Base-by-base conservation (phyloP, 2,113 vertebrate species). In the Odocoileus virginianus region DNA sequence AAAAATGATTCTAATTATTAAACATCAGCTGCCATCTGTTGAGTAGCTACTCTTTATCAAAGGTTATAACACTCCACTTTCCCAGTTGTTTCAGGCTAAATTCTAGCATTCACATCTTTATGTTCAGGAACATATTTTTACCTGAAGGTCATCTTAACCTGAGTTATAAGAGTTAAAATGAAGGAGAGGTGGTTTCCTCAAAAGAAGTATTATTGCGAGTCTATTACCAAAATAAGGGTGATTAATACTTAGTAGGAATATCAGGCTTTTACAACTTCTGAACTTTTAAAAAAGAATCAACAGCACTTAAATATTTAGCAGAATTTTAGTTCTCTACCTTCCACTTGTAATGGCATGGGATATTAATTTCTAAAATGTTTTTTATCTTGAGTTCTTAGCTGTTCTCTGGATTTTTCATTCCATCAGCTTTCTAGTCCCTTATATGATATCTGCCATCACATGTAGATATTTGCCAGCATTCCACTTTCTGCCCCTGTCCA, bases 301-400 rank as follows among this genome's bases (percentile, higher is more conserved):
- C 7, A 85, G 30, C 7, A 36, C 15, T 71, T 40, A 28, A 1
- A 10, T 79, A 61, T 79, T 64, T 88, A 94, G 47, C 14, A 87
- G 36, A 86, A 97, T 76, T 74, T 85, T 95, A 78, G 40, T 10
- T 16, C 9, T 87, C 15, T 28, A 5, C 5, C 30, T 90, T 28
- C 27, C 15, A 57, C 40, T 78, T 16, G 40, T 57, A 52, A 61
- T 64, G 14, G 15, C 15, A 13, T 67, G 2, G 19, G 19, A 10
- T 83, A 13, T 79, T 71, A 50, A 19, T 87, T 90, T 58, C 19
- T 45, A 67, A 76, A 67, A 50, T 79, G 16, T 43, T 27, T 64
- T 7, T 52, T 83, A 92, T 89, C 58, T n/a, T 64, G 33, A 78
- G 76, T 96, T 91, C 47, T 86, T 19, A n/a, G 36, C 47, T 76